These are phyloP conservation scores for Drosophila teissieri DNA, from an alignment of 1,140 invertebrate species.

Conservation along the genomic window DNA sequence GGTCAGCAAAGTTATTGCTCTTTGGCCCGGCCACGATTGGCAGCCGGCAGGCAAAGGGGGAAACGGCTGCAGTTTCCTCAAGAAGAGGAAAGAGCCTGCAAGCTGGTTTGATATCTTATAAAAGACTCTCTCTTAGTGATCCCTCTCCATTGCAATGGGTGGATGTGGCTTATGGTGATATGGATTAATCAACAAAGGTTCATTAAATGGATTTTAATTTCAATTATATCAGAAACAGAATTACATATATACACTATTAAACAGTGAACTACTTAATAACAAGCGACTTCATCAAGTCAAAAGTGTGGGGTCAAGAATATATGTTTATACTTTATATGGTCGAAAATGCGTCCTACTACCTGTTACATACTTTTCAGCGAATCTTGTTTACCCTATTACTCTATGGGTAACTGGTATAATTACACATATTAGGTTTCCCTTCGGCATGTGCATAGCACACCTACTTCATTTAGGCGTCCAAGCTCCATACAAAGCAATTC, in stretches of 20 bases:
- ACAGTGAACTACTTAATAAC: no score
- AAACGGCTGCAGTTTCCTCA: slow-evolving; percentile 7
- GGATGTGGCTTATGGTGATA: not conserved
- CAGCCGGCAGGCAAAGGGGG: slow-evolving; percentile 9
- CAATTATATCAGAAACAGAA: no score
- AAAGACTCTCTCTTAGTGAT: not conserved
- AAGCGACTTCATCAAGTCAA: no score
- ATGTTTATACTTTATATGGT: no score
- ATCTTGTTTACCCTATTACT: no score
- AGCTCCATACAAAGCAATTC: not conserved
- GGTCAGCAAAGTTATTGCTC: slow-evolving; percentile 51
- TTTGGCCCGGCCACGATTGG: slow-evolving; percentile 49
- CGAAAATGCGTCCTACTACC: no score
- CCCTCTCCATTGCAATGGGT: not conserved
- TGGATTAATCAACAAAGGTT: not conserved
- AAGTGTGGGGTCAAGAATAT: no score
- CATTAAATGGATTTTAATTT: not conserved
- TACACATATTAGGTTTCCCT: not conserved
- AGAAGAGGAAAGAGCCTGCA: slow-evolving; percentile 8
- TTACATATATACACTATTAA: no score
- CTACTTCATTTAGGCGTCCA: not conserved
- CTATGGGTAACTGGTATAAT: no score
- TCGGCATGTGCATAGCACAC: not conserved
- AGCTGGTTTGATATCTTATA: not conserved
- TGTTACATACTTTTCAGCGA: no score